Evolutionary conservation across 2,113 vertebrate species (phyloP), one percentile per base, ranked within the genome.

Genomic region (Hiodon alosoides): DNA sequence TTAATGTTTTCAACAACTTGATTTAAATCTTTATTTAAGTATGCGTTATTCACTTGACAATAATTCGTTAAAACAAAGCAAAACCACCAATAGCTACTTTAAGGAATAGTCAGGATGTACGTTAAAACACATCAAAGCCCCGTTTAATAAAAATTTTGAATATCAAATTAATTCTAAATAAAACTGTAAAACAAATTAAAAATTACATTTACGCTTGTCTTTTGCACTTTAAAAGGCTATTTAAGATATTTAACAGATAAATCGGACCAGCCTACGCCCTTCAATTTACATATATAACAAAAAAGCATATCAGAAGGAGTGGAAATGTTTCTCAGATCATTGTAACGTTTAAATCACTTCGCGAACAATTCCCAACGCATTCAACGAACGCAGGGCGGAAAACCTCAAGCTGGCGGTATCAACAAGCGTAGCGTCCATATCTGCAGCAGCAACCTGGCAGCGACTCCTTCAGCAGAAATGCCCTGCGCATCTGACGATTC

Each of bases 401-500:
- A 66, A 46, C 64, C 64, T 66, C 64, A 66, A 47, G 31, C n/a
- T 8, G 48, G 73, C 54, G 55, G 58, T 67, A 75, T 75, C 73
- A 59, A 59, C 73, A 68, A 75, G 73, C 65, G 57, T 47, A 66
- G 62, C 51, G 53, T 64, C 5, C 17, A 4, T 71, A 54, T 48
- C 60, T 67, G 54, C 65, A 47, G 62, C 51, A 50, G 10, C 14
- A 51, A 50, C 47, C 53, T 58, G 64, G 64, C 51, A 47, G 50
- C 31, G 10, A n/a, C 65, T 31, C 5, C 5, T 16, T 16, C 72
- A 50, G 54, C 57, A 59, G 55, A 48, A 50, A 67, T 59, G 31
- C 53, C 2, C 17, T 47, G 53, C 46, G 65, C 73, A 75, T 47
- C 54, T 54, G 11, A 11, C 5, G 31, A 31, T 14, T 14, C 3